Evolutionary conservation across 2,797 vertebrate genomes (phyloP).

Genomic region (Chrosomus eos): DNA sequence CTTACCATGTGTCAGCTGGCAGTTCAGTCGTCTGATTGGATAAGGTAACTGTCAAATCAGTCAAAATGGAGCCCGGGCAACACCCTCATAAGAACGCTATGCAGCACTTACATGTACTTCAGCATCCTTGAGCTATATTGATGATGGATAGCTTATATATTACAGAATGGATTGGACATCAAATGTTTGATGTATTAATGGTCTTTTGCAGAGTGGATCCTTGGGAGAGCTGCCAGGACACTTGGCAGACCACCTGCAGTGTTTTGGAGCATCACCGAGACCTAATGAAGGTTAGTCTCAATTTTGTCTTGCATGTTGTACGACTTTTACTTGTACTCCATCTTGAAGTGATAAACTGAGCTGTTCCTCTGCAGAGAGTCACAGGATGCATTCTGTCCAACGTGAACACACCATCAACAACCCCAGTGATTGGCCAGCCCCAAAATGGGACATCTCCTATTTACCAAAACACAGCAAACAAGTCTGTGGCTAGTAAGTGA

Average conservation of each 20-base stretch:
- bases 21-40: slow-evolving; percentile 96
- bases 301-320: background rate
- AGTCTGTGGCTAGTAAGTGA: slow-evolving; percentile 86
- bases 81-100: background rate
- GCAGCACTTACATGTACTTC: background rate
- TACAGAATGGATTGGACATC: background rate
- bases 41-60: slow-evolving; percentile 83
- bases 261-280: slow-evolving; percentile 96
- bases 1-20: slow-evolving; percentile 98
- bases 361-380: slow-evolving; percentile 83
- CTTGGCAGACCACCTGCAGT: slow-evolving; percentile 97
- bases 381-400: slow-evolving; percentile 98
- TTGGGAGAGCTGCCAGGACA: slow-evolving; percentile 98
- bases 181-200: slow-evolving; percentile 13
- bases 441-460: slow-evolving; percentile 88
- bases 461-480: slow-evolving; percentile 87
- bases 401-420: slow-evolving; percentile 92
- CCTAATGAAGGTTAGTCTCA: slow-evolving; percentile 89
- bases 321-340: background rate
- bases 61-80: background rate
- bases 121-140: background rate
- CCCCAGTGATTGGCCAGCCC: slow-evolving; percentile 94
- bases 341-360: slow-evolving; percentile 1
- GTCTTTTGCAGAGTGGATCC: slow-evolving; percentile 87
- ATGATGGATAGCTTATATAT: slow-evolving; percentile 3